These are phyloP conservation scores for Cosmia trapezina DNA, from an alignment of 2,888 invertebrate genomes.

Conservation along the genomic window DNA sequence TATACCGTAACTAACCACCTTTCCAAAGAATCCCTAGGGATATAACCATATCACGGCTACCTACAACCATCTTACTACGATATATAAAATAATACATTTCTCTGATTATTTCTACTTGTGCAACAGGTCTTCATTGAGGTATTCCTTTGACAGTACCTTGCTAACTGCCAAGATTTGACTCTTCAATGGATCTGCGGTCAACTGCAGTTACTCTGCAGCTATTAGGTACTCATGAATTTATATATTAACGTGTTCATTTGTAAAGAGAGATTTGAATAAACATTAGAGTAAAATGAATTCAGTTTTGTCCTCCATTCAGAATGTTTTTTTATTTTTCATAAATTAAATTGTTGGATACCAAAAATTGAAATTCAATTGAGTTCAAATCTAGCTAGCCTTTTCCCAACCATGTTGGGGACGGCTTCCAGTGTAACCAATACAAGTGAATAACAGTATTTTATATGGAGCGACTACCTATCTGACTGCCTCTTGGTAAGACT, in stretches of 20 bases:
- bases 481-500: too few species aligned
- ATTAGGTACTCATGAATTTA: slow-evolving; percentile 6
- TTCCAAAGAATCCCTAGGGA: too few species aligned
- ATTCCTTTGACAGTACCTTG: slow-evolving; percentile 16
- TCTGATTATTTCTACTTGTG: neutral
- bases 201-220: slow-evolving; percentile 4
- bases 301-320: neutral
- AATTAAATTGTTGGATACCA: neutral
- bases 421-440: too few species aligned
- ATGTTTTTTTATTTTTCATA: neutral
- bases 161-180: slow-evolving; percentile 9
- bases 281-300: neutral
- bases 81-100: neutral
- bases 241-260: neutral
- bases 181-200: slow-evolving; percentile 11
- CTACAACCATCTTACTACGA: too few species aligned
- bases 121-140: neutral
- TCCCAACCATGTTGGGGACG: too few species aligned
- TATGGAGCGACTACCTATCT: too few species aligned
- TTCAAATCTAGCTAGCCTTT: neutral
- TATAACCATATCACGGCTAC: too few species aligned
- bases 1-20: too few species aligned
- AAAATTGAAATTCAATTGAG: neutral
- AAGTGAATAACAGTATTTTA: too few species aligned
- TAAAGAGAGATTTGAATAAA: neutral